Evolutionary conservation across 2,113 vertebrate species (phyloP).

Genomic region (Cettia cetti): DNA sequence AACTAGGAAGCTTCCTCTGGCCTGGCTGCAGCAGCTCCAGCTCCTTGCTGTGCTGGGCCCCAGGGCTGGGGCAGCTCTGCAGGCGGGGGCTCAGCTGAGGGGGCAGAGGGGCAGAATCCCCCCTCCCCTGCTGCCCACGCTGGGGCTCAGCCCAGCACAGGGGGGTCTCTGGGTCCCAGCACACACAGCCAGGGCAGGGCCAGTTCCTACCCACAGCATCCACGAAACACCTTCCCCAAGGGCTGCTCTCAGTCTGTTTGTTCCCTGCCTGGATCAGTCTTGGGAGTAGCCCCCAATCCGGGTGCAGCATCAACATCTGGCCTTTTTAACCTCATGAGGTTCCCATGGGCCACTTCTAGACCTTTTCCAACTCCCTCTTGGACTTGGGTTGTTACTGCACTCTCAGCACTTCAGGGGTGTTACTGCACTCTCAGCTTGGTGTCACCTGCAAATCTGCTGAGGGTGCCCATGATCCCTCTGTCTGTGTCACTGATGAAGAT

Average conservation of each 20-base stretch:
- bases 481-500: background rate
- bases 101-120: background rate
- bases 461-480: background rate
- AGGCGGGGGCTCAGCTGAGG: background rate
- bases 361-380: background rate
- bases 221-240: background rate
- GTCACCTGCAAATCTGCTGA: background rate
- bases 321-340: too few relatives aligned
- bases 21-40: background rate
- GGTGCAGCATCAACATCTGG: background rate
- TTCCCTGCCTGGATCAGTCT: background rate
- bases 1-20: background rate
- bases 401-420: background rate
- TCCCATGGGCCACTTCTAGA: too few relatives aligned
- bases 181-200: fast-evolving
- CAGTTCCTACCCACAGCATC: background rate
- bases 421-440: background rate
- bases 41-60: background rate
- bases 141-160: background rate
- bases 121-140: background rate
- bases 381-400: too few relatives aligned
- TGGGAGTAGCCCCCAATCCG: background rate
- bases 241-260: background rate
- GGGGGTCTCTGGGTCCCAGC: background rate
- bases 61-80: background rate